Base-by-base conservation (phyloP, 2,888 invertebrate species). In the Drosophila acutilabella region DNA sequence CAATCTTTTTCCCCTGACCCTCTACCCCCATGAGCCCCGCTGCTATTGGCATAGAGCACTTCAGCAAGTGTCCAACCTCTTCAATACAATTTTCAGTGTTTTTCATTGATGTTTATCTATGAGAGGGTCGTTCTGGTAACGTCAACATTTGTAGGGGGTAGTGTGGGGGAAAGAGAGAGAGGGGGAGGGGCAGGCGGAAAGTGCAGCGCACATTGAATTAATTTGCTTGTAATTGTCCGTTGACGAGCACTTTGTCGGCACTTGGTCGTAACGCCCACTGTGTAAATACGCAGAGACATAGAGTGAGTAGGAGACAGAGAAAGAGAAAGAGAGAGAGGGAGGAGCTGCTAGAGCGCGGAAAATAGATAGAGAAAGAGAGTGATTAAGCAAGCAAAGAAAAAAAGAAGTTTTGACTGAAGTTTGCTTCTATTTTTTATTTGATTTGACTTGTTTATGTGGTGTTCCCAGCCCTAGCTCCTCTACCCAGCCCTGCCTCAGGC, bases 191-290 rank as follows among this genome's bases (percentile, higher is more conserved):
- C 14, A 33, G 11, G 26, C 50, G 18, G 33, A 26, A 26, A 26
- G 23, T 33, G 57, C 56, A 44, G 56, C 44, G 68, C 64, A 74
- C 84, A 70, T 80, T 87, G 73, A 83, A 88, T 83, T 83, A 83
- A 86, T 88, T 83, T 78, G 80, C 80, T 85, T 83, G 82, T 83
- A 88, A 88, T 88, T 83, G 88, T 88, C 71, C 74, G 71, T 85
- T 85, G 88, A 83, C 86, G 78, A 85, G 88, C 88, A 79, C 82
- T 82, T 88, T 82, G 82, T 85, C 86, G 82, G 82, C 88, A 78
- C 70, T 67, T 62, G 72, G 40, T 53, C 67, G 67, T 54, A 74
- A 70, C 80, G 71, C 71, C 74, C 75, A 71, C 84, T 57, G 42
- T 42, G 50, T 47, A 72, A 57, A 72, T 48, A 68, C 16, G 40